A percentile compares a stretch with the other conserved stretches of the same genome.
These are phyloP conservation scores for Epinephelus lanceolatus DNA, from an alignment of 2,113 vertebrate species.

Conservation along the genomic window DNA sequence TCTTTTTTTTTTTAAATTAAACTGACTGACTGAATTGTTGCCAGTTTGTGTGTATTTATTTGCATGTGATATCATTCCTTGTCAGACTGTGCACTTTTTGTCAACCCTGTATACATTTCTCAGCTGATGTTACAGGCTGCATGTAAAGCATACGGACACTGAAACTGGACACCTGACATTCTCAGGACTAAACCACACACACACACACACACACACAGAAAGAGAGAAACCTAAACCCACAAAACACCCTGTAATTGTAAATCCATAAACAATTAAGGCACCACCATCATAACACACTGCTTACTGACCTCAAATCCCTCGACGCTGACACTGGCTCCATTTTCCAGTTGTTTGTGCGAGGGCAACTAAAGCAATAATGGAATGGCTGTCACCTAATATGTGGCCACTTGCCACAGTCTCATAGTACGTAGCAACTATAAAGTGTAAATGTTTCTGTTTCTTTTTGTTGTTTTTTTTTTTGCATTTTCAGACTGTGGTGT, in stretches of 20 bases:
- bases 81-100: neutral
- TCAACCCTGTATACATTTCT: neutral
- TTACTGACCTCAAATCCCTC: constrained; percentile 72
- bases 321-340: constrained; percentile 53
- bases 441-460: neutral
- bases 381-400: constrained; percentile 18
- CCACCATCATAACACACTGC: constrained; percentile 67
- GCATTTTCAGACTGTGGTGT: neutral
- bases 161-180: constrained; percentile 43
- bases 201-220: constrained; percentile 14
- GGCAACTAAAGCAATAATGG: constrained; percentile 47
- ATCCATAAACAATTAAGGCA: constrained; percentile 80
- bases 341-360: constrained; percentile 46
- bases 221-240: constrained; percentile 46
- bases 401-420: constrained; percentile 26
- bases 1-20: neutral
- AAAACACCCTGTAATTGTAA: constrained; percentile 73
- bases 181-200: constrained; percentile 31
- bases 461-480: neutral
- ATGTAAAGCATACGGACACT: constrained; percentile 2
- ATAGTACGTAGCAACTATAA: neutral
- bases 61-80: neutral
- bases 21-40: neutral
- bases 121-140: constrained; percentile 12
- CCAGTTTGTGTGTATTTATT: neutral